These are phyloP conservation scores for Diplolepis rosae DNA, from an alignment of 2,888 invertebrate species.

Conservation along the genomic window DNA sequence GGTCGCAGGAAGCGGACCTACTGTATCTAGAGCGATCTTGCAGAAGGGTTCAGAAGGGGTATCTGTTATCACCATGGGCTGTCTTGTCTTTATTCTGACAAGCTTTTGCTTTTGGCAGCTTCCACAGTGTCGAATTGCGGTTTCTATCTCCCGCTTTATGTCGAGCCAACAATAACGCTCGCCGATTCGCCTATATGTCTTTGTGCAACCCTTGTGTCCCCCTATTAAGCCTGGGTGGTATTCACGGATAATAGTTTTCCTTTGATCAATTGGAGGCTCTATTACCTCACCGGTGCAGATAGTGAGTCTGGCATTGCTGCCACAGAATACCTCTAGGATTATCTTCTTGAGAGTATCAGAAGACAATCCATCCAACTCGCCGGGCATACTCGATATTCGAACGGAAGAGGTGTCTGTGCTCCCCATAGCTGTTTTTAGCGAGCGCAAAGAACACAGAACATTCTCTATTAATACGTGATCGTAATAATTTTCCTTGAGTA, in stretches of 20 bases:
- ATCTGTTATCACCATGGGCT: background rate
- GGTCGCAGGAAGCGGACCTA: background rate
- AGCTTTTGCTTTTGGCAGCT: background rate
- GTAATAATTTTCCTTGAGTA: background rate
- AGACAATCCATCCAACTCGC: background rate
- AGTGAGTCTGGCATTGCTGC: background rate
- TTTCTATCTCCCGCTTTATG: background rate
- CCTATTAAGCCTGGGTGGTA: background rate
- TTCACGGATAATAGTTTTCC: background rate
- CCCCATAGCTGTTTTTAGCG: background rate
- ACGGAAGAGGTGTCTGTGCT: background rate
- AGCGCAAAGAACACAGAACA: too few relatives aligned
- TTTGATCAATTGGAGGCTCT: background rate
- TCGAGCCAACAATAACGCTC: background rate
- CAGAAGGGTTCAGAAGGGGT: background rate
- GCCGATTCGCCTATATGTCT: background rate
- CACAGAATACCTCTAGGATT: background rate
- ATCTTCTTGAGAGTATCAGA: background rate
- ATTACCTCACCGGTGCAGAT: background rate
- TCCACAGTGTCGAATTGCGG: too few relatives aligned
- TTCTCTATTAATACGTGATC: background rate
- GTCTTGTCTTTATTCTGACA: background rate
- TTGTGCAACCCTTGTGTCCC: too few relatives aligned
- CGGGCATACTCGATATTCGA: too few relatives aligned
- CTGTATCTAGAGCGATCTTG: background rate